Base-by-base conservation (phyloP, 2,888 invertebrate genomes). In the Ophion obscuratus region DNA sequence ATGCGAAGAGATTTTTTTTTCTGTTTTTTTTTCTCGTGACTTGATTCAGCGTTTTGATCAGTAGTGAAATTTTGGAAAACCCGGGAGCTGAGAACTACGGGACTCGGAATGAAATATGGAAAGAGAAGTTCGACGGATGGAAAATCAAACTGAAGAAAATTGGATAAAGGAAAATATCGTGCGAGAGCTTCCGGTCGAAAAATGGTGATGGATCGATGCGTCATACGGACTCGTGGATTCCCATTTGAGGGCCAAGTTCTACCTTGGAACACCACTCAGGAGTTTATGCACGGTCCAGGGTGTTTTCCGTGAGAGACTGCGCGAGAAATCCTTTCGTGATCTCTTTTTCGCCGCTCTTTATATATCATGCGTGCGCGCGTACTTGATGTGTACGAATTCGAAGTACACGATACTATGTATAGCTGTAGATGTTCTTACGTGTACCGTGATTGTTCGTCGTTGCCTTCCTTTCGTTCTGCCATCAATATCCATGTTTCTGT, bases 181-280 rank as follows among this genome's bases (percentile, higher is more conserved):
- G 17, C 17, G 53, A 17, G 53, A 5, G 17, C 53, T 53, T 53
- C 53, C 53, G 53, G 53, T 53, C 53, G 61, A 61, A 61, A 9
- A 61, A 9, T 6, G 24, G 20, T 20, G 61, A 24, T 61, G 61
- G 0, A 24, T n/a, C 20, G 20, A 61, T 24, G 24, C 20, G 20
- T 61, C 20, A 61, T n/a, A 9, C 40, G 40, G 9, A 4, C 17
- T 57, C 57, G 57, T 14, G 57, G 14, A 57, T 61, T 90, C 86
- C 89, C 89, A 89, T 91, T 90, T 90, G 87, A 86, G 87, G 85
- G 85, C 71, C 70, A 66, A 64, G 75, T 62, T 62, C 70, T 53
- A 17, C 31, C 47, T 47, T 20, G 57, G 77, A 31, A 61, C 74
- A 59, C 36, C n/a, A n/a, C 40, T 17, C 47, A 47, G 71, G 24